Conservation (phyloP, 2,888 invertebrate genomes). For the Acronicta alni region DNA sequence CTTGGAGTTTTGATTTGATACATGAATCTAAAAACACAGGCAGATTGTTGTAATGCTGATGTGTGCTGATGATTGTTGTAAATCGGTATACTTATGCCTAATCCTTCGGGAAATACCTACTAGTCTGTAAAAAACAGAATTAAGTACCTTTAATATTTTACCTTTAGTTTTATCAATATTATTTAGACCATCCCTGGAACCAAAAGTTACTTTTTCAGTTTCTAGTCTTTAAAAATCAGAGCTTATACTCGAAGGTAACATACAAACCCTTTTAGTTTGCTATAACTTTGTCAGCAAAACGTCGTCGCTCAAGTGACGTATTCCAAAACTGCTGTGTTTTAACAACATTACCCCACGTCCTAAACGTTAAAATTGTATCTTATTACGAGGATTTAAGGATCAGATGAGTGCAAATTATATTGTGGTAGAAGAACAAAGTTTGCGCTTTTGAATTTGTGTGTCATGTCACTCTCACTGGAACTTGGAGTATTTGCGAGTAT, state of each 20-base stretch:
- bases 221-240: constrained; percentile 14
- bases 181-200: no score
- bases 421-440: constrained; percentile 58
- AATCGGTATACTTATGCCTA: no score
- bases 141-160: no score
- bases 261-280: constrained; percentile 11
- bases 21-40: no score
- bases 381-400: constrained; percentile 40
- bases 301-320: constrained; percentile 57
- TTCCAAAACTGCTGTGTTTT: constrained; percentile 69
- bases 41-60: no score
- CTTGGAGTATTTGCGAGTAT: constrained; percentile 60
- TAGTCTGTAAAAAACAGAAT: no score
- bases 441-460: constrained; percentile 69
- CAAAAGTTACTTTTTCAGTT: not conserved
- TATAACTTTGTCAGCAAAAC: constrained; percentile 54
- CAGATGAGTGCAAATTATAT: constrained; percentile 14
- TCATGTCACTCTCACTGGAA: constrained; percentile 62
- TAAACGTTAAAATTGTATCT: constrained; percentile 32
- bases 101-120: no score
- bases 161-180: no score
- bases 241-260: constrained; percentile 11
- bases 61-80: no score
- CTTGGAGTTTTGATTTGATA: no score
- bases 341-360: constrained; percentile 31